Percentiles rank a stretch among this genome's conserved stretches.
Conservation (phyloP, 2,888 invertebrate genomes). For the Taenaris catops region DNA sequence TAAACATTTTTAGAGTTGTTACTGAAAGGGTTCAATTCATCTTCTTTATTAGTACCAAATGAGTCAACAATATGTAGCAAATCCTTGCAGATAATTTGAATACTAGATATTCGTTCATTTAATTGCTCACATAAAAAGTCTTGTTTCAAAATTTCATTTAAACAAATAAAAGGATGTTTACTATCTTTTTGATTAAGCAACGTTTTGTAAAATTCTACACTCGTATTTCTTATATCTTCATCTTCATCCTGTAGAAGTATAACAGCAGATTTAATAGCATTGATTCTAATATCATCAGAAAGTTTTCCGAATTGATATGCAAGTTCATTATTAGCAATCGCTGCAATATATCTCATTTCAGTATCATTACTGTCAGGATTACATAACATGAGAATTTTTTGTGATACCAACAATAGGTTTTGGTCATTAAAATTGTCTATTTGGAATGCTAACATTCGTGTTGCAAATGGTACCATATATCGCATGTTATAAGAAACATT, state of each 20-base stretch:
- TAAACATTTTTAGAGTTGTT: slow-evolving; percentile 71
- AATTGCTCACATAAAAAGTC: slow-evolving; percentile 41
- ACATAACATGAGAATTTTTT: slow-evolving; percentile 40
- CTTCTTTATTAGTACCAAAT: slow-evolving; percentile 28
- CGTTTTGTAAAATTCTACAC: slow-evolving; percentile 48
- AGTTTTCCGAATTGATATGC: slow-evolving; percentile 36
- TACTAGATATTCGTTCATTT: slow-evolving; percentile 27
- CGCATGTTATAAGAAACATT: slow-evolving; percentile 41
- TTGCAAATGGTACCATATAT: slow-evolving; percentile 50
- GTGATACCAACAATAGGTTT: slow-evolving; percentile 32
- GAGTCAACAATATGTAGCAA: slow-evolving; percentile 33
- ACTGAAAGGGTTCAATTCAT: slow-evolving; percentile 72
- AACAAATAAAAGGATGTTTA: slow-evolving; percentile 50
- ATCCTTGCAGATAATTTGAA: slow-evolving; percentile 35
- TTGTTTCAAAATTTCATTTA: slow-evolving; percentile 40
- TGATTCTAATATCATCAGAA: slow-evolving; percentile 43
- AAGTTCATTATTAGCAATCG: slow-evolving; percentile 58
- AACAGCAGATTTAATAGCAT: slow-evolving; percentile 53
- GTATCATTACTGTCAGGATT: slow-evolving; percentile 49
- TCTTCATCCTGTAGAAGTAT: slow-evolving; percentile 78
- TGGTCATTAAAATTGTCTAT: slow-evolving; percentile 26
- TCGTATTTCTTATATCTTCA: slow-evolving; percentile 60
- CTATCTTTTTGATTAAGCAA: slow-evolving; percentile 26
- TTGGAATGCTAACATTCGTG: slow-evolving; percentile 32
- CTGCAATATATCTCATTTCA: slow-evolving; percentile 57